Percentiles rank a stretch among this genome's conserved stretches.
Conservation (phyloP, 2,888 invertebrate genomes). For the Phengaris alcon region DNA sequence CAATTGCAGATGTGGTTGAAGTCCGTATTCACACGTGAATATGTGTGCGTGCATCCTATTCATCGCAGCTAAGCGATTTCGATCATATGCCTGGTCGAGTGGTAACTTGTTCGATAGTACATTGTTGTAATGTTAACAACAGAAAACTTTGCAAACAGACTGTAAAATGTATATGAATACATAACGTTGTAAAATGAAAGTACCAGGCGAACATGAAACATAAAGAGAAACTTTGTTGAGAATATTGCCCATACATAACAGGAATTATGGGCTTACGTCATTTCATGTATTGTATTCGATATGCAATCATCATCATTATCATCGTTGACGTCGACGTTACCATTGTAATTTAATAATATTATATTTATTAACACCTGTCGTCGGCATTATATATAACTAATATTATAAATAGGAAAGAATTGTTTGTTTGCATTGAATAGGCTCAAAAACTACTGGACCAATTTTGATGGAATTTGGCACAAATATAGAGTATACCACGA, state of each 20-base stretch:
- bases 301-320: no score
- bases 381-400: no score
- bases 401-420: no score
- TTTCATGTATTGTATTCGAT: background rate
- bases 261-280: conserved; percentile 1
- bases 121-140: background rate
- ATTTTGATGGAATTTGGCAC: no score
- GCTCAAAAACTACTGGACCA: no score
- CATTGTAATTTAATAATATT: background rate
- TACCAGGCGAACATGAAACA: background rate
- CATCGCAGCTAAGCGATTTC: no score
- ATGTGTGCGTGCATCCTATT: no score
- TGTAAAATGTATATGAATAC: conserved; percentile 8
- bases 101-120: background rate
- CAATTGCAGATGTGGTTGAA: no score
- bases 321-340: background rate
- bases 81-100: no score
- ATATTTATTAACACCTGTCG: background rate
- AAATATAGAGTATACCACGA: no score
- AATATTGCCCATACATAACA: background rate
- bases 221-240: conserved; percentile 4
- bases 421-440: no score
- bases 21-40: no score
- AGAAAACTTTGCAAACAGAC: conserved; percentile 7
- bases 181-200: background rate